These are phyloP conservation scores for Phylloscopus trochiloides DNA, from an alignment of 2,113 vertebrate genomes.

Conservation along the genomic window DNA sequence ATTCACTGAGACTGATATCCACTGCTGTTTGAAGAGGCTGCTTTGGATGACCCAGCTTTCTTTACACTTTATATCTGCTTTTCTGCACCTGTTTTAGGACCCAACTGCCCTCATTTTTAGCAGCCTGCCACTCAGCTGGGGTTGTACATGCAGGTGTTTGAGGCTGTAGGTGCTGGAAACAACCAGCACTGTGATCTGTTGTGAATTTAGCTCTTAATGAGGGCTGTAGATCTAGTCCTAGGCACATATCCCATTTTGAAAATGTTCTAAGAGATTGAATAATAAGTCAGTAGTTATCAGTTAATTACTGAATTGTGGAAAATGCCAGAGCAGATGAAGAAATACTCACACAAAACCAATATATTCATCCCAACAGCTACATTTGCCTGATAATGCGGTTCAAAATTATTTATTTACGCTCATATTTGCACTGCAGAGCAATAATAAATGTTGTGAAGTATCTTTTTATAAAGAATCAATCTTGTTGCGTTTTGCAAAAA, in stretches of 20 bases:
- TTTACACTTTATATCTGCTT: background rate
- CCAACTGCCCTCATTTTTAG: background rate
- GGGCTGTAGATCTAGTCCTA: background rate
- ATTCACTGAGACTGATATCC: background rate
- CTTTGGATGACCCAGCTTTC: background rate
- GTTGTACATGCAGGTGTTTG: background rate
- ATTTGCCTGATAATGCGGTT: constrained; percentile 39
- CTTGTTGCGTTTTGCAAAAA: constrained; percentile 16
- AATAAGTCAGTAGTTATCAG: constrained; percentile 19
- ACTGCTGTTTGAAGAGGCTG: background rate
- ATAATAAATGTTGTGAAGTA: background rate
- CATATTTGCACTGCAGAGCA: constrained; percentile 16
- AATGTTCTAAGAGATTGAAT: background rate
- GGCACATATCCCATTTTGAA: background rate
- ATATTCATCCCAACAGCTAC: constrained; percentile 30
- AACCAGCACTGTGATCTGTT: background rate
- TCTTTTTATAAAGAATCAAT: constrained; percentile 1
- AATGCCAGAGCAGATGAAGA: constrained; percentile 16
- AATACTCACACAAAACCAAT: constrained; percentile 1
- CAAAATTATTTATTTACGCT: constrained; percentile 48
- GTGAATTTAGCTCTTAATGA: background rate
- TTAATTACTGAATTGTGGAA: constrained; percentile 33
- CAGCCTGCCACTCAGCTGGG: background rate
- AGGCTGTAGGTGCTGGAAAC: background rate
- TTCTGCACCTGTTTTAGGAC: background rate